phyloP scores from a whole-genome alignment of 2,113 vertebrate species.

The Oplegnathus fasciatus region DNA sequence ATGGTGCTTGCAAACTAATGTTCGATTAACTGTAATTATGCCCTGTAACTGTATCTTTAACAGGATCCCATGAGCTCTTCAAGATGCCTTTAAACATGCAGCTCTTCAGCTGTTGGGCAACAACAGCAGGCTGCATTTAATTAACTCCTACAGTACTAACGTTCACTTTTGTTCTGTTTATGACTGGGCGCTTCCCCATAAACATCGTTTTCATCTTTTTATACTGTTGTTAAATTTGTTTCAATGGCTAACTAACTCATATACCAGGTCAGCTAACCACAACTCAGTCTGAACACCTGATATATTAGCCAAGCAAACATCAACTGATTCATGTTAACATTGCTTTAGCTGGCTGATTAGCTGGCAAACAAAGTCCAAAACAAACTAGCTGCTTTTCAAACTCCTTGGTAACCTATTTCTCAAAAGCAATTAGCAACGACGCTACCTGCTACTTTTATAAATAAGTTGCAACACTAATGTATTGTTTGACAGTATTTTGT shows the following conservation, averaged over 20 bases:
- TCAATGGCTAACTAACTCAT: neutral
- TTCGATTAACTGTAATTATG: neutral
- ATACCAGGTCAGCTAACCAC: neutral
- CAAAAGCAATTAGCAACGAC: neutral
- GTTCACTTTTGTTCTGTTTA: neutral
- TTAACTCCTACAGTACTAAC: neutral
- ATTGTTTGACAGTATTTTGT: neutral
- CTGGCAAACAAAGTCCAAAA: slow-evolving; percentile 9
- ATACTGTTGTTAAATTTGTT: neutral
- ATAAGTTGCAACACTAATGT: neutral
- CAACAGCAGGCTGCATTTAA: neutral
- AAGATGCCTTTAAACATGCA: slow-evolving; percentile 2
- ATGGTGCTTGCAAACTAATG: slow-evolving; percentile 35
- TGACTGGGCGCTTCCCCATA: neutral
- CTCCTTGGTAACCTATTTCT: neutral
- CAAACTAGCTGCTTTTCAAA: neutral
- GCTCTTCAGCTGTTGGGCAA: neutral
- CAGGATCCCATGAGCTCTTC: neutral
- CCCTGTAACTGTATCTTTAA: neutral
- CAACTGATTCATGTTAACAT: neutral
- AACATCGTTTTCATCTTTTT: neutral
- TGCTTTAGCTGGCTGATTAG: slow-evolving; percentile 15
- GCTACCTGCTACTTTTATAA: neutral
- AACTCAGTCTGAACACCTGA: neutral
- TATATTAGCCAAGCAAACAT: neutral